phyloP scores from a whole-genome alignment of 2,888 invertebrate genomes.

The Danaus chrysippus region DNA sequence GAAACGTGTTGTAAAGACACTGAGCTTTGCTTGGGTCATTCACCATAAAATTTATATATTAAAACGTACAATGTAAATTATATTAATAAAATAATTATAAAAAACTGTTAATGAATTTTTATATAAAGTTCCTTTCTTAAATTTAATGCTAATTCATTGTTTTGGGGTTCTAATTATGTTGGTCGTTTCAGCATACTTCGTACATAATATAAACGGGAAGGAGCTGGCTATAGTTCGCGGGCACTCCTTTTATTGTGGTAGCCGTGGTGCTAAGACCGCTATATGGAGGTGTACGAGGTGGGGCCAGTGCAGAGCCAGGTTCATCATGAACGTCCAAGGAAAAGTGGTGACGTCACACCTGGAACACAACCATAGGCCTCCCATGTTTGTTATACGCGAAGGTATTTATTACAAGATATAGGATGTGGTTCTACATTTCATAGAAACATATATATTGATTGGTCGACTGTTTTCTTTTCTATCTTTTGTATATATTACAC shows the following conservation, averaged over 20 bases:
- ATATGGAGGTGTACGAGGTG: conserved; percentile 40
- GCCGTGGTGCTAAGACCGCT: conserved; percentile 25
- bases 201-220: conserved; percentile 36
- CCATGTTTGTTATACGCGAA: conserved; percentile 31
- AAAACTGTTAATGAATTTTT: too few species aligned
- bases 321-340: conserved; percentile 28
- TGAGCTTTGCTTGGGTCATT: too few species aligned
- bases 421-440: neutral
- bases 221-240: conserved; percentile 37
- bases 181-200: conserved; percentile 35
- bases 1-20: too few species aligned
- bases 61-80: too few species aligned
- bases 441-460: neutral
- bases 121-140: neutral
- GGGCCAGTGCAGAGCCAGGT: conserved; percentile 35
- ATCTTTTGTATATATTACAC: neutral
- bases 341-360: conserved; percentile 25
- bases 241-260: conserved; percentile 39
- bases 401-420: conserved; percentile 34
- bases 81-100: too few species aligned
- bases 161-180: neutral
- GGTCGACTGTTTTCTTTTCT: neutral
- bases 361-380: conserved; percentile 34
- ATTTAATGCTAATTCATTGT: conserved; percentile 6
- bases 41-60: too few species aligned